Evolutionary conservation across 2,113 vertebrate genomes (phyloP).

Genomic region (Mormoops blainvillei): DNA sequence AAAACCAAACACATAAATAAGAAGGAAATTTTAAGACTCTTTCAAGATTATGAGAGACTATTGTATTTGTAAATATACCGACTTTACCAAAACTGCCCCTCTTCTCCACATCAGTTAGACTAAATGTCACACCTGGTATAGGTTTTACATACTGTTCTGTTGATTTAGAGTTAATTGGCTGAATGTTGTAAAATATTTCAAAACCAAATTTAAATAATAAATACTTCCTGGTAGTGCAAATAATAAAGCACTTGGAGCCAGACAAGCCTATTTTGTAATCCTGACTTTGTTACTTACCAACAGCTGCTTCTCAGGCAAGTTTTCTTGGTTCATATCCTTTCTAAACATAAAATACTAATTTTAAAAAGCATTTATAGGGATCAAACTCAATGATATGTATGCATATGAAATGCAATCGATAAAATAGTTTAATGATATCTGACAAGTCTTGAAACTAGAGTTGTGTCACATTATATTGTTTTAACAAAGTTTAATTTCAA

Average conservation of each 20-base stretch:
- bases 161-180: neutral
- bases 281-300: neutral
- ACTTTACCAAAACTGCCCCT: no score
- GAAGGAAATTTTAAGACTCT: neutral
- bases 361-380: neutral
- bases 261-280: neutral
- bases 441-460: neutral
- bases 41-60: neutral
- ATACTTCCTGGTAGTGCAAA: neutral
- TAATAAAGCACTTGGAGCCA: neutral
- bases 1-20: neutral
- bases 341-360: neutral
- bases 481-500: neutral
- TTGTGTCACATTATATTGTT: neutral
- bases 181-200: neutral
- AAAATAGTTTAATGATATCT: neutral
- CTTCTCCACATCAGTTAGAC: no score
- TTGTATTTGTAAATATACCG: neutral
- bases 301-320: neutral
- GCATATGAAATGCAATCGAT: neutral
- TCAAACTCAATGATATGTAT: neutral
- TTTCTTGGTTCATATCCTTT: neutral
- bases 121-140: fast-evolving
- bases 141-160: neutral
- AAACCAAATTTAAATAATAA: neutral